A percentile compares a stretch with the other conserved stretches of the same genome.
These are phyloP conservation scores for Ceyx melanurus DNA, from an alignment of 2,113 vertebrate genomes.

Conservation along the genomic window DNA sequence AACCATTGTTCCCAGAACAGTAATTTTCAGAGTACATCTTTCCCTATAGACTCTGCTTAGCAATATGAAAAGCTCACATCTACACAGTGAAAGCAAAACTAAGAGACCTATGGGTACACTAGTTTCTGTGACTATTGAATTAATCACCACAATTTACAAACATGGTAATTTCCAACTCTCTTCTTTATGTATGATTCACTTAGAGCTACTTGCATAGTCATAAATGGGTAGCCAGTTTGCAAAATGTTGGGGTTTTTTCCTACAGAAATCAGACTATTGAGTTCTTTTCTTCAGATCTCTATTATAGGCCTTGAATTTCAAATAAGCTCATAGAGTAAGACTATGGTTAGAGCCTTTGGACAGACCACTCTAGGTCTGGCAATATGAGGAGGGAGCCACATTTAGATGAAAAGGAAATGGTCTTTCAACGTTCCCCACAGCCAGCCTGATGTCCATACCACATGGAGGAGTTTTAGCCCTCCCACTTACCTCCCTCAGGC, in stretches of 20 bases:
- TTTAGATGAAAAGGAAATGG: neutral
- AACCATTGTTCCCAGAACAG: neutral
- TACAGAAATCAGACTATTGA: neutral
- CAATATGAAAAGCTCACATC: neutral
- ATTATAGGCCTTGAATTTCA: neutral
- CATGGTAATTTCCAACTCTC: fast-evolving
- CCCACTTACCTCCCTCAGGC: neutral
- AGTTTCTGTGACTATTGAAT: neutral
- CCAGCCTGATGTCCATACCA: neutral
- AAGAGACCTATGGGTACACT: neutral
- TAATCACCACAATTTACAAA: fast-evolving
- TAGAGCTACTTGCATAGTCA: neutral
- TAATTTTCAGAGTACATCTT: neutral
- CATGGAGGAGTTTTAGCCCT: neutral
- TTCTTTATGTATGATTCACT: neutral
- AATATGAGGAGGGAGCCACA: neutral
- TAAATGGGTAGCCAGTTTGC: neutral
- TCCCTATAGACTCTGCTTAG: neutral
- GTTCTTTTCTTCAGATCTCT: neutral
- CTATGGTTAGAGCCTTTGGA: neutral
- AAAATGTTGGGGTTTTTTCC: neutral
- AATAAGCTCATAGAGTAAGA: neutral
- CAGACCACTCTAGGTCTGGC: neutral
- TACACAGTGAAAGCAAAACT: neutral
- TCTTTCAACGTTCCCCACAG: neutral